These are phyloP conservation scores for Tribolium madens DNA, from an alignment of 1,140 invertebrate genomes.

Conservation along the genomic window DNA sequence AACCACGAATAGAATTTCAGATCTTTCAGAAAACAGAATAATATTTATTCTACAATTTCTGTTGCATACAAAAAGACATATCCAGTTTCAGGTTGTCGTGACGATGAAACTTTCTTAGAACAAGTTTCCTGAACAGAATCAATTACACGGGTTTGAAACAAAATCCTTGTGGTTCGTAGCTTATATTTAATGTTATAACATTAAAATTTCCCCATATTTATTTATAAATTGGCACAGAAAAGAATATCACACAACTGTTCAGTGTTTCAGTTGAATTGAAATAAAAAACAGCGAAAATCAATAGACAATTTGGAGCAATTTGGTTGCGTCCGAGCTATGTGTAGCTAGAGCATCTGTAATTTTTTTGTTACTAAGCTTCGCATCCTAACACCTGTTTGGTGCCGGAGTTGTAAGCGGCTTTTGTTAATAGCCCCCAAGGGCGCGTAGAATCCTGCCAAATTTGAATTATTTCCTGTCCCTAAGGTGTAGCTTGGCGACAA, in stretches of 20 bases:
- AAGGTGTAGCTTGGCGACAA: neutral
- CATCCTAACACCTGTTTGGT: constrained; percentile 13
- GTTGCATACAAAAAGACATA: neutral
- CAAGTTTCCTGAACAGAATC: neutral
- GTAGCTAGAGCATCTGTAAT: neutral
- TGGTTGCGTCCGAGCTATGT: neutral
- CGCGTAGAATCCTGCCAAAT: constrained; percentile 36
- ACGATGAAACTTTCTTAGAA: neutral
- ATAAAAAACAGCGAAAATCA: neutral
- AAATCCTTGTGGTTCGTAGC: neutral
- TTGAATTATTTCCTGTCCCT: constrained; percentile 22
- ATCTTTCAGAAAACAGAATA: too few species aligned
- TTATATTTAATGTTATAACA: neutral
- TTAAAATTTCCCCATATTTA: neutral
- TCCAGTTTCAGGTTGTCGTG: neutral
- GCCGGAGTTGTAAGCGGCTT: constrained; percentile 31
- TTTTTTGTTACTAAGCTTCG: constrained; percentile 5
- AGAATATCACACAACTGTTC: neutral
- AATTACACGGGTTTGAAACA: neutral
- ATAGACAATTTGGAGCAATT: neutral
- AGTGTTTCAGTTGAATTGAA: neutral
- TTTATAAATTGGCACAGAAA: neutral
- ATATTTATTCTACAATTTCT: too few species aligned
- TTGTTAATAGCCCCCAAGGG: constrained; percentile 36
- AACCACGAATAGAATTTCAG: too few species aligned